Evolutionary conservation across 2,888 invertebrate species (phyloP), one percentile per base, ranked within the genome.

Genomic region (Rhopalosiphum nymphaeae): DNA sequence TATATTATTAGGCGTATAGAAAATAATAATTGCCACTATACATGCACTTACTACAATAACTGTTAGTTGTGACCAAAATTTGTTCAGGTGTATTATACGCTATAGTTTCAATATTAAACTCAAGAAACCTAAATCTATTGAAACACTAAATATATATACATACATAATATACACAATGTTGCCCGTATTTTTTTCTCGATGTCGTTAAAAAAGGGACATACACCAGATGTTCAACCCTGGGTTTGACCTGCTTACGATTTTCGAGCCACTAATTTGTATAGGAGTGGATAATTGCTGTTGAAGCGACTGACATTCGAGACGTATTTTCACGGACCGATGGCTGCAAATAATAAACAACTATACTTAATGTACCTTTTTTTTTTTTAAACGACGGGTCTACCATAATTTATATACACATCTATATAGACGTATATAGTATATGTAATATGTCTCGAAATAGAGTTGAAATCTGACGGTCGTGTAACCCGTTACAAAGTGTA

Each of bases 281-380:
- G 61, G 49, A 91, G 94, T 91, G 90, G 94, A 94, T 94, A 86
- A 91, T 84, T 94, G 86, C 78, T 42, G 90, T 89, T 44, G 84
- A 86, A 86, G 46, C 90, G 67, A 67, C 86, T 87, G 90, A 94
- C 94, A 91, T 94, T 53, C 86, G 86, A 94, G 94, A 94, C 90
- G 90, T 90, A 87, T 94, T 94, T 94, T 94, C 90, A 94, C 91
- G 94, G 94, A 53, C 91, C 44, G 90, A 49, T 94, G 94, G 86
- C 94, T 91, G 94, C 94, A 85, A 94, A 94, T 94, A 94, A 94
- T 91, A 94, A 90, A 94, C 93, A 90, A 90, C 89, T 90, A 56
- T 89, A 89, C 78, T 78, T 36, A 61, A 49, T 87, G 49, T 92
- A 92, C 86, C 57, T 87, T 92, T 86, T 91, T 84, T 84, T 84